Evolutionary conservation across 2,797 vertebrate genomes (phyloP).

Genomic region (Sebastes kiyomatsui): DNA sequence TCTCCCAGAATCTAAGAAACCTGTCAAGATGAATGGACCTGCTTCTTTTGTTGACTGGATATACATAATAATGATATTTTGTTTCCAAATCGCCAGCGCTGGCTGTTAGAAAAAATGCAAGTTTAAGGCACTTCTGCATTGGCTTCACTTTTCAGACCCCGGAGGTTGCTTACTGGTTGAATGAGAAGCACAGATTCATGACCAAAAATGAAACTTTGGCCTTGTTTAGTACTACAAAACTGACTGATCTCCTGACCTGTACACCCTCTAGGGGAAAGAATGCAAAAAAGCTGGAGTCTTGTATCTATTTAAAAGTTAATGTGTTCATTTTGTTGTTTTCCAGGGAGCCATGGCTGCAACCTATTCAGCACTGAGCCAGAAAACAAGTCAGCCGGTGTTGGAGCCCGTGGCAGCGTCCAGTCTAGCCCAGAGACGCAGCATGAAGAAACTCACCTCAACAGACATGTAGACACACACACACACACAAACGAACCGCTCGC

Average conservation of each 20-base stretch:
- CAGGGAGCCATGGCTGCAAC: constrained; percentile 96
- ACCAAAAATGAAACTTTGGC: not conserved
- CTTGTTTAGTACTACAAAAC: not conserved
- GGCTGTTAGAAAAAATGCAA: no score
- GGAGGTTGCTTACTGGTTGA: not conserved
- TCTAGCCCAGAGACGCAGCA: constrained; percentile 95
- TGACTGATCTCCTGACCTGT: not conserved
- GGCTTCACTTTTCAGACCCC: not conserved
- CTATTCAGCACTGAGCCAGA: constrained; percentile 94
- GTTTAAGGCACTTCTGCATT: not conserved
- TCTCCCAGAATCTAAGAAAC: not conserved
- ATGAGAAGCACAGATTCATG: not conserved
- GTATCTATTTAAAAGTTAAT: not conserved
- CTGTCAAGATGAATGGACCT: not conserved
- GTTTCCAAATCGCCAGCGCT: not conserved
- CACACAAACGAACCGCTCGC: constrained; percentile 15
- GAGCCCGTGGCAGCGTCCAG: constrained; percentile 97
- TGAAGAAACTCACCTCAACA: constrained; percentile 98
- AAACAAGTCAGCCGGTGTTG: constrained; percentile 93
- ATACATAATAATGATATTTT: not conserved
- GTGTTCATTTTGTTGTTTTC: not conserved
- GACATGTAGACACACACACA: constrained; percentile 87
- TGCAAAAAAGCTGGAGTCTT: not conserved
- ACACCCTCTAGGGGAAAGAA: not conserved
- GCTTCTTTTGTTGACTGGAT: not conserved